Base-by-base conservation (phyloP, 2,797 vertebrate genomes). In the Hoplostethus mediterraneus region DNA sequence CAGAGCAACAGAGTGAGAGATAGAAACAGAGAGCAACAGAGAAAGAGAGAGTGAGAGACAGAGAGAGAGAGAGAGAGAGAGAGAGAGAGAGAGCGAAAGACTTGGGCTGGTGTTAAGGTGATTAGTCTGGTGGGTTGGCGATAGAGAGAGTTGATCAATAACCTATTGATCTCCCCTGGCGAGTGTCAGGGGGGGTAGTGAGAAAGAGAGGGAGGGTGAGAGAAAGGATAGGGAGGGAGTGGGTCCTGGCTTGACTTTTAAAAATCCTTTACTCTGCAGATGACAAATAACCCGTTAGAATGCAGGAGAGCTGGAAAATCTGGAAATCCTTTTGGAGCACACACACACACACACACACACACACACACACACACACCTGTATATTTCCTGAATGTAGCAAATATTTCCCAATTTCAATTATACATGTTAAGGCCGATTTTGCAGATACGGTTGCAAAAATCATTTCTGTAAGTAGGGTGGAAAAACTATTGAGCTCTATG, bases 61-160 rank as follows among this genome's bases (percentile, higher is more conserved):
- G 42, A 57, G 69, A 54, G 68, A 61, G 25, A 48, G 71, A 88
- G 75, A 57, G 21, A 55, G 63, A 61, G 42, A 57, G 69, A 54
- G 68, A 61, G 25, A 48, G 71, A 88, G 75, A 74, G 75, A 81
- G 79, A 77, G 81, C 69, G 84, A 83, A 89, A 84, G 92, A 90
- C 91, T 91, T 91, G 90, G 90, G 92, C 90, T 94, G 91, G 93
- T 94, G 94, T 94, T 94, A 94, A 94, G 94, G 95, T 95, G 95
- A 95, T 95, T 95, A 95, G 95, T 95, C 94, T 95, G 94, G 93
- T 94, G 92, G 94, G 94, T 94, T 94, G 94, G 95, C 92, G 94
- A 95, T 95, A 95, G 95, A 95, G 95, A 95, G 94, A 94, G 93
- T 92, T 95, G 94, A 95, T 95, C 95, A 93, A 95, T 95, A 95